Percentiles rank a stretch among this genome's conserved stretches.
Conservation (phyloP, 2,797 vertebrate genomes). For the Tadarida brasiliensis region DNA sequence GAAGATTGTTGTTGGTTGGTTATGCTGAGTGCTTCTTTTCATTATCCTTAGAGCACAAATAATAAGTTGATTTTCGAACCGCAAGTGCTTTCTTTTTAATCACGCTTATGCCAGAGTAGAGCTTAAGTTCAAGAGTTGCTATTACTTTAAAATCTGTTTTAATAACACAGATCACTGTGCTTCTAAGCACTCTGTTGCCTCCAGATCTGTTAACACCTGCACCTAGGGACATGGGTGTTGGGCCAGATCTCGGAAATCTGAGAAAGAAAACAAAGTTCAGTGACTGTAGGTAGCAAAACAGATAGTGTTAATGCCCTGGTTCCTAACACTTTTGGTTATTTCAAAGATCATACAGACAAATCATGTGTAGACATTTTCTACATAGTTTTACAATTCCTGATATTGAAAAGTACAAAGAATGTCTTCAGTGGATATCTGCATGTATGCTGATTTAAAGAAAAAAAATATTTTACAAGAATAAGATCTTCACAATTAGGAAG, state of each 20-base stretch:
- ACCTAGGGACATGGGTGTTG: slow-evolving; percentile 34
- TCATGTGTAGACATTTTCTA: background rate
- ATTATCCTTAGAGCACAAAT: slow-evolving; percentile 75
- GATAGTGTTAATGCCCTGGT: background rate
- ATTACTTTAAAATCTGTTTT: slow-evolving; percentile 78
- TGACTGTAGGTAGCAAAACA: slow-evolving; percentile 30
- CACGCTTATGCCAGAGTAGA: slow-evolving; percentile 63
- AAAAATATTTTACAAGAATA: background rate
- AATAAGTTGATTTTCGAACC: slow-evolving; percentile 77
- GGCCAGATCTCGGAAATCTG: slow-evolving; percentile 64
- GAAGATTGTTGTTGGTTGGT: slow-evolving; percentile 40
- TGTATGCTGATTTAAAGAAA: background rate
- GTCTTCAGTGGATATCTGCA: slow-evolving; percentile 3
- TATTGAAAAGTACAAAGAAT: slow-evolving; percentile 23
- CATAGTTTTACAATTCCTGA: slow-evolving; percentile 31
- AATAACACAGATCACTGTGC: slow-evolving; percentile 65
- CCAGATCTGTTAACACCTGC: slow-evolving; percentile 50
- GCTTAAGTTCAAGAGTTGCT: slow-evolving; percentile 71
- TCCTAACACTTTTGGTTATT: slow-evolving; percentile 44
- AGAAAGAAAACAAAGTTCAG: slow-evolving; percentile 62
- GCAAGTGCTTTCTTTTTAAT: slow-evolving; percentile 74
- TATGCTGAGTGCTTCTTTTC: slow-evolving; percentile 71
- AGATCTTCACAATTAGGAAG: slow-evolving; percentile 1
- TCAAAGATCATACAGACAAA: slow-evolving; percentile 12
- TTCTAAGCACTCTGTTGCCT: slow-evolving; percentile 62